phyloP scores from a whole-genome alignment of 1,140 invertebrate species.

The Contarinia nasturtii region DNA sequence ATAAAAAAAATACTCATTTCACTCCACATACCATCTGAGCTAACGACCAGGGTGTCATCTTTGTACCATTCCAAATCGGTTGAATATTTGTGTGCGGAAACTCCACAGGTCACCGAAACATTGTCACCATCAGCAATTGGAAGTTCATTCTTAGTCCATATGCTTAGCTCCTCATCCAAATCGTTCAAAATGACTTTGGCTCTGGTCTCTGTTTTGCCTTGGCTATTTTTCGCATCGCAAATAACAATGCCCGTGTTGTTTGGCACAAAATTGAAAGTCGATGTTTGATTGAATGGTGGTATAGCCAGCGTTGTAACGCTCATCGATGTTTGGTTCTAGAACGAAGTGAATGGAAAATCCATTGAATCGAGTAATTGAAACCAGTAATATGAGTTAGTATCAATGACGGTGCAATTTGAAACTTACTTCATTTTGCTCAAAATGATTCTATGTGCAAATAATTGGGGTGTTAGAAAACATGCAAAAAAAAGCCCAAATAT shows the following conservation, averaged over 20 bases:
- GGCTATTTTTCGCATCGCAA: constrained; percentile 17
- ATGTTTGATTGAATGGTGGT: background rate
- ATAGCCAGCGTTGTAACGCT: no score
- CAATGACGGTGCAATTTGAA: no score
- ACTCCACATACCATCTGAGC: constrained; percentile 3
- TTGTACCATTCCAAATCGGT: constrained; percentile 23
- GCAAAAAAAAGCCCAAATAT: no score
- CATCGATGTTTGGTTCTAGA: no score
- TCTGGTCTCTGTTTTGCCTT: constrained; percentile 6
- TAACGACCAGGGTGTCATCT: constrained; percentile 8
- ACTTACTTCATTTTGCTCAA: no score
- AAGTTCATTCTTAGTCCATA: constrained; percentile 8
- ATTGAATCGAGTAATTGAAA: no score
- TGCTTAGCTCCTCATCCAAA: constrained; percentile 5
- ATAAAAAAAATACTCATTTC: no score
- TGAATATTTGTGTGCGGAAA: constrained; percentile 30
- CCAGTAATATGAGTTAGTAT: no score
- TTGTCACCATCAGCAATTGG: constrained; percentile 29
- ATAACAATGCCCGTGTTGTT: constrained; percentile 17
- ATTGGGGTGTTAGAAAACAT: no score
- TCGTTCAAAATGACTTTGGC: constrained; percentile 14
- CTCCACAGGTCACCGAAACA: constrained; percentile 29
- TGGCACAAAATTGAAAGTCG: constrained; percentile 12
- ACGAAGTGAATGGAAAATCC: no score
- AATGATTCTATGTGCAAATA: no score